A percentile compares a stretch with the other conserved stretches of the same genome.
phyloP scores from a whole-genome alignment of 2,797 vertebrate species.

The Thunnus albacares region DNA sequence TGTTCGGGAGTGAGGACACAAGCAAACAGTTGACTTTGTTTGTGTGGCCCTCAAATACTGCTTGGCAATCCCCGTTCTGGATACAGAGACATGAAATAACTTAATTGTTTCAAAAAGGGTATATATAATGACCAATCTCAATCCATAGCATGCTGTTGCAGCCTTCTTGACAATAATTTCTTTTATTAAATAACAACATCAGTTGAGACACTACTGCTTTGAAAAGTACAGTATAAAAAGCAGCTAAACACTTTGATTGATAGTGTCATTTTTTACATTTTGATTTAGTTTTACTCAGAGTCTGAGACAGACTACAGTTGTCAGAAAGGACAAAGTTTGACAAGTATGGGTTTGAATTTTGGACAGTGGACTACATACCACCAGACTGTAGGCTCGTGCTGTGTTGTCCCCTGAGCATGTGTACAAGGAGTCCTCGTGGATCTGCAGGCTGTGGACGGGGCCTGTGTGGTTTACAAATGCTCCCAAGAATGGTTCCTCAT shows the following conservation, averaged over 20 bases:
- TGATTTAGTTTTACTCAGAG: background rate
- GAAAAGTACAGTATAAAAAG: background rate
- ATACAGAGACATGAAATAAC: background rate
- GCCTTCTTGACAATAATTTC: too few species aligned
- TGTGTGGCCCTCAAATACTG: slow-evolving; percentile 92
- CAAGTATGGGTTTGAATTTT: background rate
- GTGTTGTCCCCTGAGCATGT: slow-evolving; percentile 97
- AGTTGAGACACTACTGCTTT: too few species aligned
- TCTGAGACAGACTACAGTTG: background rate
- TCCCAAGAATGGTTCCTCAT: slow-evolving; percentile 82
- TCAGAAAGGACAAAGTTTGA: background rate
- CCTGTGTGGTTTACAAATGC: slow-evolving; percentile 90
- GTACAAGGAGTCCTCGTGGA: slow-evolving; percentile 91
- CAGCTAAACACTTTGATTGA: background rate
- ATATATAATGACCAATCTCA: too few species aligned
- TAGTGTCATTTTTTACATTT: background rate
- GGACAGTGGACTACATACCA: slow-evolving; percentile 79
- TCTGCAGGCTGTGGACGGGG: slow-evolving; percentile 92
- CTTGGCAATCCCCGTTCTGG: slow-evolving; percentile 90
- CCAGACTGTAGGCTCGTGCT: slow-evolving; percentile 90
- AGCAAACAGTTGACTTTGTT: slow-evolving; percentile 96
- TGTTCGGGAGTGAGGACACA: slow-evolving; percentile 86
- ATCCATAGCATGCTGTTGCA: background rate
- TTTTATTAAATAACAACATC: too few species aligned
- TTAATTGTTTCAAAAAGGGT: background rate